A percentile compares a stretch with the other conserved stretches of the same genome.
phyloP scores from a whole-genome alignment of 1,140 invertebrate genomes.

The Teleopsis dalmanni region DNA sequence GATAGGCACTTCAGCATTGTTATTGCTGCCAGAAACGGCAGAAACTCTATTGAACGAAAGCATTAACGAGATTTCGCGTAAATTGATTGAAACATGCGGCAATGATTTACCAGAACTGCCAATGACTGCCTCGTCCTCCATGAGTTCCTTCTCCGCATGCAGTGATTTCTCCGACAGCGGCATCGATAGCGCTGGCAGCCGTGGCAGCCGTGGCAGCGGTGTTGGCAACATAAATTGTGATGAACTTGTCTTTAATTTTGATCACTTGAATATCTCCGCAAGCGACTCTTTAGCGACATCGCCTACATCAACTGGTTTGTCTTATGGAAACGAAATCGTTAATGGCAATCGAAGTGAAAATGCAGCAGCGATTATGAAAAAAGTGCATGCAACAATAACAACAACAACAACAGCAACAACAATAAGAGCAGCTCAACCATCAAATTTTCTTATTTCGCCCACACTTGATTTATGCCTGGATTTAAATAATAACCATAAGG shows the following conservation, averaged over 20 bases:
- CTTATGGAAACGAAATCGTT: conserved; percentile 4
- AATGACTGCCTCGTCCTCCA: not conserved
- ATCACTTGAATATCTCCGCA: conserved; percentile 29
- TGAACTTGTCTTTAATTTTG: conserved; percentile 39
- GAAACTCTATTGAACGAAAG: conserved; percentile 35
- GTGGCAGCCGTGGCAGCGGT: conserved; percentile 30
- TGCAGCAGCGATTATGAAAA: not conserved
- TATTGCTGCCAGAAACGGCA: conserved; percentile 13
- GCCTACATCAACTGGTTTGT: not conserved
- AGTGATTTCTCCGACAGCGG: conserved; percentile 31
- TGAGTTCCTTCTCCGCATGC: conserved; percentile 12
- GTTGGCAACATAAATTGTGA: conserved; percentile 26
- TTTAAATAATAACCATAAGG: conserved; percentile 28
- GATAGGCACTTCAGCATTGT: not conserved
- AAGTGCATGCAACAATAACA: not conserved
- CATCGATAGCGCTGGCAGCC: conserved; percentile 36
- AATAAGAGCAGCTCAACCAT: not conserved
- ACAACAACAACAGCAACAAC: conserved; percentile 1
- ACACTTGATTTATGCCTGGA: conserved; percentile 33
- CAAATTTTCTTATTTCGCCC: conserved; percentile 17
- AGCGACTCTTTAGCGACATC: not conserved
- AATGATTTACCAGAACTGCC: conserved; percentile 1
- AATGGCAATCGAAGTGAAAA: conserved; percentile 21
- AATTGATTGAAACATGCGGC: conserved; percentile 35
- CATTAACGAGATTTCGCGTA: conserved; percentile 41